Evolutionary conservation across 1,140 invertebrate genomes (phyloP).

Genomic region (Saxidomus purpurata): DNA sequence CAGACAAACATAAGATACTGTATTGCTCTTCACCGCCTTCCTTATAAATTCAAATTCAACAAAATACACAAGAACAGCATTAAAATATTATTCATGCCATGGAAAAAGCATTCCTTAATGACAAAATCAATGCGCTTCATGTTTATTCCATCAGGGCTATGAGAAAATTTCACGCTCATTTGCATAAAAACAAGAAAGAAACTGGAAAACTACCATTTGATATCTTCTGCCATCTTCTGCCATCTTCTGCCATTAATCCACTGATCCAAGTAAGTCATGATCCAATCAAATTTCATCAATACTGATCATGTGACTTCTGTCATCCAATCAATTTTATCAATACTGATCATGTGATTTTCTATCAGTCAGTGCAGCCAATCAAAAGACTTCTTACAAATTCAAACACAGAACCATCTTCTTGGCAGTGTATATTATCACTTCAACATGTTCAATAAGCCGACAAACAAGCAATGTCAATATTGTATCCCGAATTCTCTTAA

Average conservation of each 20-base stretch:
- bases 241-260: conserved; percentile 11
- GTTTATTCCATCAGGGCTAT: background rate
- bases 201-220: conserved; percentile 17
- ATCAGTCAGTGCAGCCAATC: background rate
- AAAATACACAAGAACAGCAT: background rate
- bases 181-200: conserved; percentile 9
- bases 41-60: too few species aligned
- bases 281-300: conserved; percentile 15
- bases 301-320: conserved; percentile 14
- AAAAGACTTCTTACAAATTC: background rate
- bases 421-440: background rate
- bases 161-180: background rate
- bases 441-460: background rate
- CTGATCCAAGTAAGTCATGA: background rate
- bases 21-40: too few species aligned
- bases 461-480: conserved; percentile 17
- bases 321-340: conserved; percentile 9
- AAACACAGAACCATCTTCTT: background rate
- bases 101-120: background rate
- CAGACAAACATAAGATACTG: too few species aligned
- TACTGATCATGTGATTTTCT: conserved; percentile 19
- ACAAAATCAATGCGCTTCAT: conserved; percentile 8
- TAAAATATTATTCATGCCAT: background rate
- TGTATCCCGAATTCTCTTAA: background rate
- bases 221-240: background rate